A percentile compares a stretch with the other conserved stretches of the same genome.
These are phyloP conservation scores for Archips xylosteana DNA, from an alignment of 2,888 invertebrate genomes.

Conservation along the genomic window DNA sequence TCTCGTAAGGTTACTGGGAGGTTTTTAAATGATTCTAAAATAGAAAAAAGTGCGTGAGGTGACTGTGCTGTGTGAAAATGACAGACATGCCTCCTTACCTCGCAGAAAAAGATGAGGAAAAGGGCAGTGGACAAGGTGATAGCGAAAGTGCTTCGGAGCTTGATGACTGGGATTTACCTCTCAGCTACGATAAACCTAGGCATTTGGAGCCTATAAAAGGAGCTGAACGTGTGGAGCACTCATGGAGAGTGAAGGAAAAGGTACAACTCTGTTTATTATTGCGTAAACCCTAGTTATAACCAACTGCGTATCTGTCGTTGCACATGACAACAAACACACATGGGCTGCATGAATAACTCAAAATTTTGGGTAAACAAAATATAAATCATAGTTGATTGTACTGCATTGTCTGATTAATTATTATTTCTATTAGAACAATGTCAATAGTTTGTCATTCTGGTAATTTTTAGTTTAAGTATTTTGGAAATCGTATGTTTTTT, in stretches of 20 bases:
- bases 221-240: conserved; percentile 89
- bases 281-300: conserved; percentile 46
- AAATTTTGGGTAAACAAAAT: conserved; percentile 19
- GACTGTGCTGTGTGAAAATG: conserved; percentile 74
- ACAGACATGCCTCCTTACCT: conserved; percentile 84
- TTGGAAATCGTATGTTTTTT: not conserved
- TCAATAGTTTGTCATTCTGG: not conserved
- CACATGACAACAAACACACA: conserved; percentile 79
- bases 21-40: conserved; percentile 69
- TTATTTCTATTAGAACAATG: not conserved
- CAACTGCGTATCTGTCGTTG: conserved; percentile 60
- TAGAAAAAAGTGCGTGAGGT: conserved; percentile 33
- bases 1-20: conserved; percentile 60
- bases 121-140: conserved; percentile 73
- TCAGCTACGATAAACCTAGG: conserved; percentile 90
- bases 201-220: conserved; percentile 79
- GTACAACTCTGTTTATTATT: conserved; percentile 72
- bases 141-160: conserved; percentile 76
- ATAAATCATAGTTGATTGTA: conserved; percentile 12
- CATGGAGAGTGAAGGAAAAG: conserved; percentile 97
- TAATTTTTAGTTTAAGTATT: not conserved
- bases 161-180: conserved; percentile 89
- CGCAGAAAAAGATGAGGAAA: conserved; percentile 77
- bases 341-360: conserved; percentile 48
- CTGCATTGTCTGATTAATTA: not conserved